Conservation (phyloP, 1,140 invertebrate genomes). For the Cryptotermes secundus region DNA sequence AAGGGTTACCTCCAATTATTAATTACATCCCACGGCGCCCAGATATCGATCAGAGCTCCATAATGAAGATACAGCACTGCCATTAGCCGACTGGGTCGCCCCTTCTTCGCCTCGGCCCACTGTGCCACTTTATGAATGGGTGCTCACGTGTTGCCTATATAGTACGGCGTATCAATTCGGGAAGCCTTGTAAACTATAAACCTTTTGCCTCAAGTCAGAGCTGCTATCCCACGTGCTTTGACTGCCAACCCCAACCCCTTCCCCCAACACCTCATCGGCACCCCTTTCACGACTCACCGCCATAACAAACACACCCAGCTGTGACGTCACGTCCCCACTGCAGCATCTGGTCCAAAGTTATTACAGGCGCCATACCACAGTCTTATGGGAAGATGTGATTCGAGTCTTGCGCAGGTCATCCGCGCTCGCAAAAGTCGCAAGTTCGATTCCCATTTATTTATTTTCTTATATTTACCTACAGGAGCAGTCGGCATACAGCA, state of each 20-base stretch:
- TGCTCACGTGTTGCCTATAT: neutral
- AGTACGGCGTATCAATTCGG: neutral
- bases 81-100: neutral
- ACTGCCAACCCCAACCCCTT: neutral
- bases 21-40: neutral
- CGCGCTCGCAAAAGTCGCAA: too few species aligned
- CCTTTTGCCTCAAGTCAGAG: constrained; percentile 17
- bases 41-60: neutral
- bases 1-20: neutral
- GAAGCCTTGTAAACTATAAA: constrained; percentile 3
- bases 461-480: too few species aligned
- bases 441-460: too few species aligned
- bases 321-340: neutral
- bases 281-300: constrained; percentile 23
- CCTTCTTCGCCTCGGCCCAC: neutral
- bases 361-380: neutral
- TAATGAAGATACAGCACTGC: neutral
- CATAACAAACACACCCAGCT: constrained; percentile 25
- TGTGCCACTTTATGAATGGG: neutral
- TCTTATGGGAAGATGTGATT: neutral
- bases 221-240: constrained; percentile 19
- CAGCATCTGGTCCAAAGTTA: neutral
- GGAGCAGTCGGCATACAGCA: too few species aligned
- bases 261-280: constrained; percentile 6
- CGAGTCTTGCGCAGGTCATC: neutral